A percentile compares a stretch with the other conserved stretches of the same genome.
Conservation (phyloP, 92 coral and sea anemone genomes). For the Phenganax marumi region DNA sequence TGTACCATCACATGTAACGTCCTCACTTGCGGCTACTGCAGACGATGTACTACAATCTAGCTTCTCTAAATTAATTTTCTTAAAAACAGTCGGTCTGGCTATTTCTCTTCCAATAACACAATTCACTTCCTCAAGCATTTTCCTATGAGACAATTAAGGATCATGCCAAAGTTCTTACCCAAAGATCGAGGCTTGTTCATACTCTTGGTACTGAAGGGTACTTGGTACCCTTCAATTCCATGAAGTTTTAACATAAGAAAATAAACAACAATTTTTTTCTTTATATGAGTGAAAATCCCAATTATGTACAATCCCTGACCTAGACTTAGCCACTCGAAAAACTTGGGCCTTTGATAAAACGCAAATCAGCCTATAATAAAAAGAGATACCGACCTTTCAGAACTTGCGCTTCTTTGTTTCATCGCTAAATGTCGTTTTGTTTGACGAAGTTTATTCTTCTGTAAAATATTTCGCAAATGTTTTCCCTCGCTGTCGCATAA, state of each 20-base stretch:
- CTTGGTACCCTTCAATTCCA: too few relatives aligned
- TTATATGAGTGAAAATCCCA: too few relatives aligned
- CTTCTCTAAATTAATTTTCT: neutral
- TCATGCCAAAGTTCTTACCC: neutral
- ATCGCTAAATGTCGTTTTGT: neutral
- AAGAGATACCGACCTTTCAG: neutral
- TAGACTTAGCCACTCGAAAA: neutral
- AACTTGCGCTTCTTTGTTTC: neutral
- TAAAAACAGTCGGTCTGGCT: too few relatives aligned
- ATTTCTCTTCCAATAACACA: neutral
- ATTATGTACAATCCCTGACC: too few relatives aligned
- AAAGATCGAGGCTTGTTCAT: neutral
- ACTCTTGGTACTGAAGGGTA: neutral
- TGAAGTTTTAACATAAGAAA: too few relatives aligned
- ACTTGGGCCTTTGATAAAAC: neutral
- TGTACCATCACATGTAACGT: too few relatives aligned
- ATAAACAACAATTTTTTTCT: too few relatives aligned
- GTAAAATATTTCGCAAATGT: neutral
- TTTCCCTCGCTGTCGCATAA: neutral
- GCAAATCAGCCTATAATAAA: neutral
- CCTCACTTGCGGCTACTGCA: neutral
- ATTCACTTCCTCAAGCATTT: neutral
- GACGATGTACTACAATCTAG: neutral
- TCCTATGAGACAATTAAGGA: neutral
- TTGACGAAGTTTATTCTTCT: constrained; percentile 2